Conservation (phyloP, 30 jellyfish, hydroid and myxozoan species). For the Turritopsis rubra region DNA sequence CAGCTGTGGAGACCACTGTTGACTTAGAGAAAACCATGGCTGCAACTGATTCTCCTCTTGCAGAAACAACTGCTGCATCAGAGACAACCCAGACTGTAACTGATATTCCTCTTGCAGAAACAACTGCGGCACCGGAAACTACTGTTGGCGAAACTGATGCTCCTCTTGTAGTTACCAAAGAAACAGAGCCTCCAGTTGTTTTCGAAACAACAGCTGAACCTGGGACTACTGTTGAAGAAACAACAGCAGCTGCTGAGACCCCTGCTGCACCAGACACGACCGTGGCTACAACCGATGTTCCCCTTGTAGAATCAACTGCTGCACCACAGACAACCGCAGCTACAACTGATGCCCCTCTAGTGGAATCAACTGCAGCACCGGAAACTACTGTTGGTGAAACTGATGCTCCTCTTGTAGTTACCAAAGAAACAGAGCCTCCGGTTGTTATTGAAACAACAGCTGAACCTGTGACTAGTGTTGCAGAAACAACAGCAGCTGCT, state of each 20-base stretch:
- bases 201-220: too few relatives aligned
- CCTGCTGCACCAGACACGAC: constrained; percentile 33
- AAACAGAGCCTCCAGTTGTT: constrained; percentile 10
- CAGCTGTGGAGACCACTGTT: constrained; percentile 1
- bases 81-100: too few relatives aligned
- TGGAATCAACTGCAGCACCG: constrained; percentile 37
- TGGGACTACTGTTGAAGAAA: too few relatives aligned
- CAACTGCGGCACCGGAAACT: constrained; percentile 44
- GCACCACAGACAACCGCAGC: constrained; percentile 36
- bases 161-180: not conserved
- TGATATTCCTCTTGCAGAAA: constrained; percentile 30
- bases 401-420: constrained; percentile 26
- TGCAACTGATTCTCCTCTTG: not conserved
- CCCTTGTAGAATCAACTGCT: constrained; percentile 20
- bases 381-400: not conserved
- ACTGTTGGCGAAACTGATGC: constrained; percentile 27
- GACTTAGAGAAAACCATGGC: not conserved
- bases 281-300: constrained; percentile 26
- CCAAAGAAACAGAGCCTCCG: constrained; percentile 27
- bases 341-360: too few relatives aligned
- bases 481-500: constrained; percentile 26
- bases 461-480: constrained; percentile 14
- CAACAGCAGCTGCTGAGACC: too few relatives aligned
- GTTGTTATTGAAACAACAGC: not conserved
- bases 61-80: constrained; percentile 11